A percentile compares a stretch with the other conserved stretches of the same genome.
Conservation (phyloP, 2,888 invertebrate species). For the Macrostomum cliftonense region DNA sequence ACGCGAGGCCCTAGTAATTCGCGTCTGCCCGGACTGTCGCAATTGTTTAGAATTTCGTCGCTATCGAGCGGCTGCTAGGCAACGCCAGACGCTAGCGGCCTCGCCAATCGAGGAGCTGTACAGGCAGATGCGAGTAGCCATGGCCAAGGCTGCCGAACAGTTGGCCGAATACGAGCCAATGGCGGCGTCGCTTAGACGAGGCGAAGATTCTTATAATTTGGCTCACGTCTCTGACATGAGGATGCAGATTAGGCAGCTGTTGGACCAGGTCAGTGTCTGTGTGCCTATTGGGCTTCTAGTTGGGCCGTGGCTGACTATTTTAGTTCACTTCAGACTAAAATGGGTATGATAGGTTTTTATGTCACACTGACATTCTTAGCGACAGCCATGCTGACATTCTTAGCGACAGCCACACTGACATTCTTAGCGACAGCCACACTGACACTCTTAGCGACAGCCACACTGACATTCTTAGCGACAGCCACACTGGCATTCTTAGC, state of each 20-base stretch:
- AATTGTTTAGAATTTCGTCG: not conserved
- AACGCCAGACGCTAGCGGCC: not conserved
- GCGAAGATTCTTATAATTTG: slow-evolving; percentile 71
- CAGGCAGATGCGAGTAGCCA: slow-evolving; percentile 51
- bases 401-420: too few relatives aligned
- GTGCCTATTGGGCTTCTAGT: too few relatives aligned
- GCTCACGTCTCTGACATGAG: slow-evolving; percentile 64
- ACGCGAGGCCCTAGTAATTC: not conserved
- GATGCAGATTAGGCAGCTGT: slow-evolving; percentile 58
- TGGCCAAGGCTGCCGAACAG: slow-evolving; percentile 50
- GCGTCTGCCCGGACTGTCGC: not conserved
- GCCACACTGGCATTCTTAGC: too few relatives aligned
- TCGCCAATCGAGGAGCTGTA: slow-evolving; percentile 1
- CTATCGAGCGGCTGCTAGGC: not conserved
- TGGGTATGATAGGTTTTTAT: too few relatives aligned
- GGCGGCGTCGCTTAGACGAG: slow-evolving; percentile 45
- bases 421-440: too few relatives aligned
- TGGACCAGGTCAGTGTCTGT: not conserved
- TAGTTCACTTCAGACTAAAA: too few relatives aligned
- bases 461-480: too few relatives aligned
- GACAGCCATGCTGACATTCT: too few relatives aligned
- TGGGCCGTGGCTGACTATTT: too few relatives aligned
- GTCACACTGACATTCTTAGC: too few relatives aligned
- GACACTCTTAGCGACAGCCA: too few relatives aligned
- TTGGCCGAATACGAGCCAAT: slow-evolving; percentile 45